phyloP scores from a whole-genome alignment of 2,797 vertebrate genomes.

The Anniella stebbinsi region DNA sequence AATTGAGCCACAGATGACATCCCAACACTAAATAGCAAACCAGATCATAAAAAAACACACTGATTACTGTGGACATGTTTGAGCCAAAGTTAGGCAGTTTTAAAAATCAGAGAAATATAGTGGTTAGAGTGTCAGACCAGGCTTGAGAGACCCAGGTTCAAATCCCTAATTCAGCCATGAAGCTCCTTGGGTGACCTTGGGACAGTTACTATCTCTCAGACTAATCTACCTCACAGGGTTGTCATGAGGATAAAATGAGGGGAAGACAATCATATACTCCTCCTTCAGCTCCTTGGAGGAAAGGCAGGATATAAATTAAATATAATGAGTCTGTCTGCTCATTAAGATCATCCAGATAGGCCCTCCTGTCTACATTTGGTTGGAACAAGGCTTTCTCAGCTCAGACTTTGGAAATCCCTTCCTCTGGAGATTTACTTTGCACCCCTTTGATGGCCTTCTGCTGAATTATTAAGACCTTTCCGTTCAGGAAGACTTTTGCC shows the following conservation, averaged over 20 bases:
- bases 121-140: background rate
- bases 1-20: background rate
- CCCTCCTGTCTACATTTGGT: too few relatives aligned
- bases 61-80: background rate
- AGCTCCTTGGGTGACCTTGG: too few relatives aligned
- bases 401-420: too few relatives aligned
- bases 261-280: too few relatives aligned
- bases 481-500: background rate
- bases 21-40: background rate
- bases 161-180: background rate
- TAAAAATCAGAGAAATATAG: background rate
- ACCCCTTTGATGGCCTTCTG: background rate
- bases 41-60: background rate
- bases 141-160: background rate
- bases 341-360: too few relatives aligned
- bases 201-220: background rate
- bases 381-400: too few relatives aligned
- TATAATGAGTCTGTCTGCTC: too few relatives aligned
- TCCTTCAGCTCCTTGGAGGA: too few relatives aligned
- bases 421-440: background rate
- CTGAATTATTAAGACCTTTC: background rate
- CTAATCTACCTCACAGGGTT: background rate
- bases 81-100: background rate
- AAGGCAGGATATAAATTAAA: too few relatives aligned
- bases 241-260: too few relatives aligned